Conservation (phyloP, 2,888 invertebrate genomes). For the Nipponacmea schrenckii region DNA sequence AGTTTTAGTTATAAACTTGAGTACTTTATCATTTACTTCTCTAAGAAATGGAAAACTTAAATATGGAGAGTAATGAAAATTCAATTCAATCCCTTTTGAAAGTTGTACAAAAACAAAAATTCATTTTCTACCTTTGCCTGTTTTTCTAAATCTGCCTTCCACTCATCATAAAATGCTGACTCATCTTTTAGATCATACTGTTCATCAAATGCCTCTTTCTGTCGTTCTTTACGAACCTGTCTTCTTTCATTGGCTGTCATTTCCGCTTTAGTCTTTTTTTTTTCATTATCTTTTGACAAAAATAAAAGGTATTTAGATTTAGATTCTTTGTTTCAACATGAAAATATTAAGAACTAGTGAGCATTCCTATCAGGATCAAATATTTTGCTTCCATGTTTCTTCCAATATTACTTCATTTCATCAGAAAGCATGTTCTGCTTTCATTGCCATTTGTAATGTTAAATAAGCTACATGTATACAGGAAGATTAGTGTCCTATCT, state of each 20-base stretch:
- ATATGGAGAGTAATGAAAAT: too few species aligned
- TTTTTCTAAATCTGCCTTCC: conserved; percentile 83
- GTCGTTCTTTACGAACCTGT: conserved; percentile 82
- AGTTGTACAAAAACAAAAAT: not conserved
- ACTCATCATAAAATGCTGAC: conserved; percentile 84
- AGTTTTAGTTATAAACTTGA: too few species aligned
- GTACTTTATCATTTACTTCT: too few species aligned
- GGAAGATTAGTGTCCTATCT: too few species aligned
- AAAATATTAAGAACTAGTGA: not conserved
- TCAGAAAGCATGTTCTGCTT: too few species aligned
- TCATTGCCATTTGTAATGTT: too few species aligned
- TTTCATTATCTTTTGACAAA: conserved; percentile 24
- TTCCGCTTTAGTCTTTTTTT: conserved; percentile 48
- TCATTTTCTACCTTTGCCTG: conserved; percentile 76
- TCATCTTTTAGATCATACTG: conserved; percentile 86
- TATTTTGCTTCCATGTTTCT: too few species aligned
- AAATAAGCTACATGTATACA: too few species aligned
- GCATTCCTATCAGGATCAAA: not conserved
- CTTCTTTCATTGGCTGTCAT: conserved; percentile 67
- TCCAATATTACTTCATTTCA: too few species aligned
- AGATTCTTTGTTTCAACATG: not conserved
- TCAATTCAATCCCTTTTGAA: too few species aligned
- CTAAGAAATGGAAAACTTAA: too few species aligned
- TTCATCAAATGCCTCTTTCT: conserved; percentile 93
- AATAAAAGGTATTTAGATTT: not conserved